Evolutionary conservation across 2,113 vertebrate genomes (phyloP), one percentile per base, ranked within the genome.

Genomic region (Calidris pugnax): DNA sequence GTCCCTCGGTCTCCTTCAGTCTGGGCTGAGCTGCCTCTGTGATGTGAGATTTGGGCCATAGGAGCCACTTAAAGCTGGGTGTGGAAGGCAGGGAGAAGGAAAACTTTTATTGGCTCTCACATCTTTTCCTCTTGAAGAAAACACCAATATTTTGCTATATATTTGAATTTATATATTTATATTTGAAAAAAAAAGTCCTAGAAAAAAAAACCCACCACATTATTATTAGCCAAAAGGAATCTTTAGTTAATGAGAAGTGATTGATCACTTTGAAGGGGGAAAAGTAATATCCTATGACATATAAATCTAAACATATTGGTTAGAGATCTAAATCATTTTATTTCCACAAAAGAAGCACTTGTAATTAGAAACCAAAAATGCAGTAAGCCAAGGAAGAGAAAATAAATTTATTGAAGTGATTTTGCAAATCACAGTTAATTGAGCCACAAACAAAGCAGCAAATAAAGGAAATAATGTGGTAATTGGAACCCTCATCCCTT

Each of bases 381-480:
- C 45, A 94, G 72, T 89, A 96, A 89, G 86, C 14, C 72, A 63
- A 37, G 1, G 18, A 94, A 94, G 84, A 93, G 53, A 93, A 97
- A 92, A 92, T 86, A 97, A 97, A 96, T 96, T 91, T 95, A 97
- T 91, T 96, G 91, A 92, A 60, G 85, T 28, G 56, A 96, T 80
- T 97, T 97, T 97, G 77, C 94, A 98, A 97, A 97, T 98, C 92
- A 95, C 60, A 93, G 94, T 96, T 97, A 97, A 97, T 89, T 98
- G 95, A 97, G 74, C 87, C 75, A 89, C 87, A 98, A 97, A 96
- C 89, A 93, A 97, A 97, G 96, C 93, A 97, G 95, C 97, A 98
- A 97, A 98, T 98, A 95, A 97, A 97, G 95, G 90, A 96, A 98
- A 96, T 96, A 97, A 95, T 83, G 94, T 96, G 82, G 96, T 97